Evolutionary conservation across 2,113 vertebrate species (phyloP), one percentile per base, ranked within the genome.

Genomic region (Hymenochirus boettgeri): DNA sequence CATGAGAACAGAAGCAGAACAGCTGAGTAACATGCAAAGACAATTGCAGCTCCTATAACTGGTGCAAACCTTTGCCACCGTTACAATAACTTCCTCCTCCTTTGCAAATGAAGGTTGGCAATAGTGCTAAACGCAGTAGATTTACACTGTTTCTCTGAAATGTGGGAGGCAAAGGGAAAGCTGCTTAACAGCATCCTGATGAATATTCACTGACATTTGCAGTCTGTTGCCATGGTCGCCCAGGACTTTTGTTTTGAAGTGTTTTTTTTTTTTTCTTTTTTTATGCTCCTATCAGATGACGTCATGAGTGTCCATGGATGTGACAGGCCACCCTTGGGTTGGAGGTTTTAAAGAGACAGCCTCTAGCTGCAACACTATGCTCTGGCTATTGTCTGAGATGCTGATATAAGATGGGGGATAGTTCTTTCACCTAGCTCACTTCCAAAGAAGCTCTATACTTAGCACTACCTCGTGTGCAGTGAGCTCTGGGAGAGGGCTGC

Each of bases 321-420:
- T 84, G 88, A 86, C 85, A 82, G 86, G 84, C 86, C 86, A 88
- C 85, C 88, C 83, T 83, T 83, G 33, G 84, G 80, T 70, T 76
- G 80, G 60, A 72, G 81, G 85, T 92, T 92, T 35, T 92, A 88
- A 86, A 85, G 79, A 79, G 73, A 77, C 85, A 71, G 74, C 77
- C 73, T 73, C 67, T 74, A 70, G 72, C 46, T 61, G 71, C 72
- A 76, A 74, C 72, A 62, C 72, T 73, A 79, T n/a, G 77, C 65
- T 57, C 50, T 37, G 47, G 73, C 73, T 62, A 77, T 82, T 64
- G 77, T 74, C 74, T 83, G 53, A 27, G 71, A 78, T 58, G 69
- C 75, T 75, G 79, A 72, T 69, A 61, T 66, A 74, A 67, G 58
- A 55, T 50, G 52, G 47, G 60, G 70, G 29, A 19, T n/a, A 50